Base-by-base conservation (phyloP, 2,797 vertebrate genomes). In the Phalanger gymnotis region DNA sequence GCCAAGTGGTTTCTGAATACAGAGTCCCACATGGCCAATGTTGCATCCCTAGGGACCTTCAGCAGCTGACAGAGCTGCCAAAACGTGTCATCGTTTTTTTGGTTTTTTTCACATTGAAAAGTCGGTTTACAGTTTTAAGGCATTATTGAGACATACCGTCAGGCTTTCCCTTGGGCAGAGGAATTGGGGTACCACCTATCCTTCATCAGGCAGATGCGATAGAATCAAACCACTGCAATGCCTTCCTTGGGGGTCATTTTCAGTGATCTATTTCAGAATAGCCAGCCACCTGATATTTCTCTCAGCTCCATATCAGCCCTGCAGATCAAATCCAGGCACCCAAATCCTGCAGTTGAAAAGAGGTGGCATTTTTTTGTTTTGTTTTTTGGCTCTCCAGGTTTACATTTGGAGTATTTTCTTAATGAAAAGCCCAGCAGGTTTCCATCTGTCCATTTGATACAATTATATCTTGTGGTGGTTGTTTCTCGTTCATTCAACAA, bases 371-470 rank as follows among this genome's bases (percentile, higher is more conserved):
- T 40, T 97, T 97, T 96, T 98, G 97, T 97, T 95, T 93, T 98
- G 98, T 97, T 93, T 93, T 90, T 98, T 98, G 96, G 97, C 97
- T 98, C 95, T 98, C 97, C 97, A 98, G 87, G 97, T 98, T 96
- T 94, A 98, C 96, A 97, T 98, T 97, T 97, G 98, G 98, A 98
- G 97, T 94, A 93, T 98, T 96, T 95, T 98, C 90, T 98, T 98
- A 96, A 94, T 96, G 93, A 97, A 97, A 96, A 98, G 96, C 95
- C 97, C 98, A 98, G 97, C 97, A 97, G 95, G 97, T 98, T 96
- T 98, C 22, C 96, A 95, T 98, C 95, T 98, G 97, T 98, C 97
- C 97, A 56, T 98, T 96, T 93, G 96, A 95, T 95, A 94, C 98
- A 96, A 94, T 97, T 95, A 30, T 53, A 73, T 96, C 92, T 95